Evolutionary conservation across 2,888 invertebrate species (phyloP).

Genomic region (Zygaena filipendulae): DNA sequence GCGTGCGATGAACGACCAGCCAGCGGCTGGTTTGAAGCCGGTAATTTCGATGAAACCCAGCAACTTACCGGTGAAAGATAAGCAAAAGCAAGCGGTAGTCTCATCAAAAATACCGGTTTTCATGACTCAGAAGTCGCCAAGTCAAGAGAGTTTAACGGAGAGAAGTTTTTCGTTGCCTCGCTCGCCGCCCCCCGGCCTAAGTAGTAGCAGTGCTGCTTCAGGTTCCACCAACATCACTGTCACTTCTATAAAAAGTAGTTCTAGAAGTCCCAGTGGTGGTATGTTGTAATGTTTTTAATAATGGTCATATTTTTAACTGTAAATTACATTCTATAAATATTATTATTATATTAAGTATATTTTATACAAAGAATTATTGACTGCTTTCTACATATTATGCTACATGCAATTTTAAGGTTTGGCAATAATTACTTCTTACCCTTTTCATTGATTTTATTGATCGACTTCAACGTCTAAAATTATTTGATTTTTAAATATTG

Average conservation of each 20-base stretch:
- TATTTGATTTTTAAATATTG: no score
- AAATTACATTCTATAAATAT: constrained; percentile 2
- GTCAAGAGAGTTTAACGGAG: constrained; percentile 58
- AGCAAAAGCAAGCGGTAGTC: constrained; percentile 32
- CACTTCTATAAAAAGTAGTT: constrained; percentile 72
- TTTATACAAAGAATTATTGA: no score
- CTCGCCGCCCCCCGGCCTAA: constrained; percentile 46
- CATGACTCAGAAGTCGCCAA: constrained; percentile 55
- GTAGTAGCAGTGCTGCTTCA: no score
- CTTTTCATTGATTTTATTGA: no score
- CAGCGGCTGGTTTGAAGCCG: constrained; percentile 36
- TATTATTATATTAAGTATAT: no score
- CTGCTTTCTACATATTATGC: no score
- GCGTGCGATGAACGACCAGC: constrained; percentile 30
- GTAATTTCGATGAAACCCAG: constrained; percentile 52
- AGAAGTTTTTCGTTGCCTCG: constrained; percentile 45
- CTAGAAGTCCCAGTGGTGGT: constrained; percentile 64
- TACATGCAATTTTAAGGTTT: no score
- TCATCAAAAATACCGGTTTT: constrained; percentile 66
- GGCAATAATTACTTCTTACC: no score
- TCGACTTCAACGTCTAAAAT: no score
- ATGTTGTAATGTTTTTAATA: no score
- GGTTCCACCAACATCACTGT: constrained; percentile 64
- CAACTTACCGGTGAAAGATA: constrained; percentile 58
- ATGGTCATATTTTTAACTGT: no score